Evolutionary conservation across 1,140 invertebrate species (phyloP), one percentile per base, ranked within the genome.

Genomic region (Listronotus bonariensis): DNA sequence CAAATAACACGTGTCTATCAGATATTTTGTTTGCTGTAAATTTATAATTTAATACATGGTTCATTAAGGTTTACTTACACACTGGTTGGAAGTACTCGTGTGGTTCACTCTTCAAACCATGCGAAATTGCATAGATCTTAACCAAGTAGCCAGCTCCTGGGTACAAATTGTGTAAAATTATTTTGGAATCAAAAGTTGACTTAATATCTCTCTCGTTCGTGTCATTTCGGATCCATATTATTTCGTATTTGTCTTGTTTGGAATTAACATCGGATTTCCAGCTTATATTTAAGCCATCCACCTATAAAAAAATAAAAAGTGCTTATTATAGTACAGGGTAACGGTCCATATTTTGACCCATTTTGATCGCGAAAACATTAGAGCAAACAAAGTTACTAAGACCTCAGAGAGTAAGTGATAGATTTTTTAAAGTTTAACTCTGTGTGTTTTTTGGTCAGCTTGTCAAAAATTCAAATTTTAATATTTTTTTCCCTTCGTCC

Each of bases 231-330:
- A 86, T 87, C 74, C 92, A 92, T 14, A 89, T 86, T 12, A 97
- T 87, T 80, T 92, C 89, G 79, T 93, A 97, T 74, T 88, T 88
- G 70, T 95, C 92, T 79, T 97, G 93, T 45, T 88, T 84, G 1
- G 92, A 95, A 74, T 93, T 94, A 0, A 95, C 93, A 77, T 96
- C 94, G 58, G 90, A 92, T 80, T 94, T 93, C 93, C 93, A 97
- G 10, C 92, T 92, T 38, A 97, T 92, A 68, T 92, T 93, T 52
- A 96, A 80, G 4, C 90, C 89, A 73, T 85, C 84, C 15, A 60
- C 61, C 61, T 63, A 45, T 3, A 26, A 26, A 26, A 1, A 26
- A 26, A 26, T 26, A 1, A 26, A 26, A 26, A n/a, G n/a, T n/a
- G n/a, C n/a, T n/a, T n/a, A n/a, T n/a, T n/a, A n/a, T n/a, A n/a